Base-by-base conservation (phyloP, 1,140 invertebrate genomes). In the Caenorhabditis tropicalis region DNA sequence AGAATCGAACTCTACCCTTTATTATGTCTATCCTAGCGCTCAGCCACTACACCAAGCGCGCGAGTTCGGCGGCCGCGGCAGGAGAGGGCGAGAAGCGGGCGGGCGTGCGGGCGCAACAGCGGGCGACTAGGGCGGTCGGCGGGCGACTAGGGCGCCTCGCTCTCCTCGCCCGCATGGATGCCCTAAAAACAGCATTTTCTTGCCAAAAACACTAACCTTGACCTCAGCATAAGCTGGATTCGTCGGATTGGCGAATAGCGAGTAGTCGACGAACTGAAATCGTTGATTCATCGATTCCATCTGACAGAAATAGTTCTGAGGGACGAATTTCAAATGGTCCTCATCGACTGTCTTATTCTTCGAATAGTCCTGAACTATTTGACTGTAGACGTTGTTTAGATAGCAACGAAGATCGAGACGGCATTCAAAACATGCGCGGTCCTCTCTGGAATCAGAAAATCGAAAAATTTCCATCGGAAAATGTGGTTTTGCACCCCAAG, bases 251-350 rank as follows among this genome's bases (percentile, higher is more conserved):
- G n/a, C 36, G n/a, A 74, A 74, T 6, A 74, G 36, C 6, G 65
- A 43, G 15, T 74, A 46, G 33, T 74, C 65, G 1, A 74, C 36
- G n/a, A 74, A 27, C 4, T 31, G 27, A 7, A 43, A 46, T 46
- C 36, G 12, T 24, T 74, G 36, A 43, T 74, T 74, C 36, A 43
- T 74, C 4, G 33, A 12, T 24, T 74, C 36, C 65, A 74, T 27
- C 10, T 74, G n/a, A 74, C 65, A 74, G n/a, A 74, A 74, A 29
- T 29, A 74, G 15, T 74, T 43, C 24, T 74, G 65, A 3, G 65
- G 65, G 1, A 43, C 65, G 29, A 19, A 74, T 74, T 74, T 74
- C 65, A 24, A 10, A 10, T 74, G 65, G 21, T 74, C 65, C 7
- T 74, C 65, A 24, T 33, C n/a, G 6, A 43, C n/a, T 46, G 16